Conservation (phyloP, 2,888 invertebrate species). For the Tetragonula carbonaria region DNA sequence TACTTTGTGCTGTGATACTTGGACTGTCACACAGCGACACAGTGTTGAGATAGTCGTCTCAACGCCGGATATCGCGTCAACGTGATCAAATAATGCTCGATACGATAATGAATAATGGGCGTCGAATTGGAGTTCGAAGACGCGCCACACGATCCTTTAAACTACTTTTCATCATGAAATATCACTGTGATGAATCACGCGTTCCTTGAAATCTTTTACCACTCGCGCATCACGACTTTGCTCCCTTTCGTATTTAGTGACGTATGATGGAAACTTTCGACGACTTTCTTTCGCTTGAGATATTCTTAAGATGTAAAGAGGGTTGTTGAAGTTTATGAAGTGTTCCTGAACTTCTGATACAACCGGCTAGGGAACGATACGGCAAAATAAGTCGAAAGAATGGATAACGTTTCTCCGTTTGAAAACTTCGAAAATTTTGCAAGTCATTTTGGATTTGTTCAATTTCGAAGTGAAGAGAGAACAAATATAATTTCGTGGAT, state of each 20-base stretch:
- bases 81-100: neutral
- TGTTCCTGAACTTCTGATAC: no score
- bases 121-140: slow-evolving; percentile 9
- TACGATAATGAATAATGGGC: slow-evolving; percentile 21
- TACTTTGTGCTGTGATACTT: neutral
- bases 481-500: no score
- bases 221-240: neutral
- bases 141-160: neutral
- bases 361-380: no score
- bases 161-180: neutral
- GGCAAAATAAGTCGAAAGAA: no score
- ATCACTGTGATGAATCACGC: neutral
- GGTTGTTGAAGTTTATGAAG: neutral
- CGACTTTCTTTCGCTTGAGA: neutral
- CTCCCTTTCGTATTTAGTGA: neutral
- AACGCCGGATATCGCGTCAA: neutral
- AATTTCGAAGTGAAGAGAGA: no score
- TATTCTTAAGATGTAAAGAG: neutral
- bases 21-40: neutral
- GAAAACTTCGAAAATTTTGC: no score
- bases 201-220: neutral
- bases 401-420: no score
- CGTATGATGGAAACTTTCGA: neutral
- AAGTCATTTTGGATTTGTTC: no score
- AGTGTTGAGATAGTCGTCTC: neutral